A percentile compares a stretch with the other conserved stretches of the same genome.
Evolutionary conservation across 2,113 vertebrate species (phyloP).

Genomic region (Onychostruthus taczanowskii): DNA sequence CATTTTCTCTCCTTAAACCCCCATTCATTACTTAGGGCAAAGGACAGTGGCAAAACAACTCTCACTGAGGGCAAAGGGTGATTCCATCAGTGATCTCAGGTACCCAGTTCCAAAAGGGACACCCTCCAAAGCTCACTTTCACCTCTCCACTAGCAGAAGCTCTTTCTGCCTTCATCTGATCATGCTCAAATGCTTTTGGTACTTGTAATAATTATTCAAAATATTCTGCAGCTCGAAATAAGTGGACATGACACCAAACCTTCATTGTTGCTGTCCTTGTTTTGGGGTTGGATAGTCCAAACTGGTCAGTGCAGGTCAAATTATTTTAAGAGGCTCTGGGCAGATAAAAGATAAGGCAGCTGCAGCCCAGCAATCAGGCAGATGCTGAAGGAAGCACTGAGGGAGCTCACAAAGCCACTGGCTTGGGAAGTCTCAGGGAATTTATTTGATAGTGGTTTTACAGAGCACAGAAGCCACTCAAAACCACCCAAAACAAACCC

Average conservation of each 20-base stretch:
- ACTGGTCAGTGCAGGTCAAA: rapidly evolving
- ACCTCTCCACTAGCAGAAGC: neutral
- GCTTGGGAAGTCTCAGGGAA: neutral
- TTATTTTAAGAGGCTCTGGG: neutral
- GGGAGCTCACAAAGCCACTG: neutral
- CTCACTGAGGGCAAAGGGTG: neutral
- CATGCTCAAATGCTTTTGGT: neutral
- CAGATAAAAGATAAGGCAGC: neutral
- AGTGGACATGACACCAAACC: neutral
- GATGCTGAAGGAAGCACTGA: neutral
- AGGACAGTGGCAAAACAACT: neutral
- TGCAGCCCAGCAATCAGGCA: neutral
- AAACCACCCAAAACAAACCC: neutral
- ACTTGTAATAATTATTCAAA: neutral
- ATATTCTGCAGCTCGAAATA: neutral
- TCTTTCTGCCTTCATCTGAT: neutral
- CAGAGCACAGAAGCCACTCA: neutral
- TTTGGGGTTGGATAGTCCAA: neutral
- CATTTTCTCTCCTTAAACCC: neutral
- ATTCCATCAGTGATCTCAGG: neutral
- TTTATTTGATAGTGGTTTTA: neutral
- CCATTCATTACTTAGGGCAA: neutral
- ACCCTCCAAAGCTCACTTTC: neutral
- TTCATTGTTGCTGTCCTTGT: neutral
- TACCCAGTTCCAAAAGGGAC: neutral